These are phyloP conservation scores for Microplitis demolitor DNA, from an alignment of 1,140 invertebrate genomes.

Conservation along the genomic window DNA sequence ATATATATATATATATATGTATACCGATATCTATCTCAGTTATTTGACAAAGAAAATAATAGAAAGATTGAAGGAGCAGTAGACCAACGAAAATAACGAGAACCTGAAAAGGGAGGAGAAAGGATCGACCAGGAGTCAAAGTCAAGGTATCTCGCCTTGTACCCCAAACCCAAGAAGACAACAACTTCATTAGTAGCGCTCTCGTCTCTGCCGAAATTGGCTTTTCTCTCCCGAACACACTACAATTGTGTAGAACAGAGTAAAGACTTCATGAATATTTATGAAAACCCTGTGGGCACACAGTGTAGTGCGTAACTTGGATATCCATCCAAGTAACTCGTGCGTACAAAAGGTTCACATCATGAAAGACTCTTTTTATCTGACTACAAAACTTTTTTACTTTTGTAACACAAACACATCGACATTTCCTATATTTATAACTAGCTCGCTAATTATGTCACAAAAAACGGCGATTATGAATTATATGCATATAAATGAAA, in stretches of 20 bases:
- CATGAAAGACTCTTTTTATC: not conserved
- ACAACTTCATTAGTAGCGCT: slow-evolving; percentile 58
- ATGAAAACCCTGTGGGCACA: slow-evolving; percentile 34
- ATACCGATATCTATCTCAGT: no score
- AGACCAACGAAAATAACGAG: slow-evolving; percentile 32
- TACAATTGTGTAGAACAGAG: not conserved
- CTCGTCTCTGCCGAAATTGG: slow-evolving; percentile 51
- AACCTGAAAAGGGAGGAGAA: slow-evolving; percentile 40
- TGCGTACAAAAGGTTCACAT: slow-evolving; percentile 7
- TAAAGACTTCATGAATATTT: slow-evolving; percentile 51
- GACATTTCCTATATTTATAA: not conserved
- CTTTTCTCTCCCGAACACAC: slow-evolving; percentile 31
- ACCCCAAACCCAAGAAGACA: slow-evolving; percentile 53
- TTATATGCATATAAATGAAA: not conserved
- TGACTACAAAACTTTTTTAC: not conserved
- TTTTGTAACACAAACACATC: not conserved
- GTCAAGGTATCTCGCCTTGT: slow-evolving; percentile 42
- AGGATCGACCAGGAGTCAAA: slow-evolving; percentile 13
- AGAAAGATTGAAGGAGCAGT: not conserved
- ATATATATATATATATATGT: no score
- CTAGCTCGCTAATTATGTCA: no score
- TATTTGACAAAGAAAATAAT: not conserved
- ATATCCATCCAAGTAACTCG: slow-evolving; percentile 4
- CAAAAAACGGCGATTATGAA: not conserved
- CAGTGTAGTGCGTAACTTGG: slow-evolving; percentile 3